These are phyloP conservation scores for Salvelinus sp. DNA, from an alignment of 2,113 vertebrate species.

Conservation along the genomic window DNA sequence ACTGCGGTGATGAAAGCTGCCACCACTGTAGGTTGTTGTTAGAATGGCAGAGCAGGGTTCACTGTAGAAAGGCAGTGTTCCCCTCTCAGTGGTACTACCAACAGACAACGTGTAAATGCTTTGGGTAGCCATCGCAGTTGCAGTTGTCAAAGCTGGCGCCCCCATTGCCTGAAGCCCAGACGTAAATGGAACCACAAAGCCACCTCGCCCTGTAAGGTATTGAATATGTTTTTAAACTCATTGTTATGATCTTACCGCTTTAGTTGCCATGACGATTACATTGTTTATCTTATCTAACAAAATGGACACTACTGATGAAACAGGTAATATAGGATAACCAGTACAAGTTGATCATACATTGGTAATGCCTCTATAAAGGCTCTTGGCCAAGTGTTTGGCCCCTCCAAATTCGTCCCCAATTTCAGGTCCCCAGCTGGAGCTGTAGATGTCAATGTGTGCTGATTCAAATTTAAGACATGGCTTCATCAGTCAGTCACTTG, in stretches of 20 bases:
- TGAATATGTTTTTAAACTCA: neutral
- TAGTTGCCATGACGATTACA: neutral
- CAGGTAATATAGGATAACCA: no score
- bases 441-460: no score
- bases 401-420: no score
- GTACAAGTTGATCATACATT: no score
- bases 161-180: constrained; percentile 80
- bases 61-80: constrained; percentile 68
- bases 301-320: no score
- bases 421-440: no score
- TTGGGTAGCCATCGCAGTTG: constrained; percentile 79
- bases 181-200: constrained; percentile 79
- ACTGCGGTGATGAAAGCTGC: constrained; percentile 51
- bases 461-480: no score
- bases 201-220: constrained; percentile 67
- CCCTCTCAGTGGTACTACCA: constrained; percentile 69
- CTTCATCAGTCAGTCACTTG: no score
- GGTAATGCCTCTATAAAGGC: no score
- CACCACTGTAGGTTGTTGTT: constrained; percentile 79
- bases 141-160: constrained; percentile 75
- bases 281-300: neutral
- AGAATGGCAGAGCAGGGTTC: constrained; percentile 79
- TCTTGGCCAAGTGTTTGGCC: no score
- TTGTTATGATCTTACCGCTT: neutral
- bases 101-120: constrained; percentile 75